Conservation (phyloP, 2,888 invertebrate species). For the Teinopalpus imperialis region DNA sequence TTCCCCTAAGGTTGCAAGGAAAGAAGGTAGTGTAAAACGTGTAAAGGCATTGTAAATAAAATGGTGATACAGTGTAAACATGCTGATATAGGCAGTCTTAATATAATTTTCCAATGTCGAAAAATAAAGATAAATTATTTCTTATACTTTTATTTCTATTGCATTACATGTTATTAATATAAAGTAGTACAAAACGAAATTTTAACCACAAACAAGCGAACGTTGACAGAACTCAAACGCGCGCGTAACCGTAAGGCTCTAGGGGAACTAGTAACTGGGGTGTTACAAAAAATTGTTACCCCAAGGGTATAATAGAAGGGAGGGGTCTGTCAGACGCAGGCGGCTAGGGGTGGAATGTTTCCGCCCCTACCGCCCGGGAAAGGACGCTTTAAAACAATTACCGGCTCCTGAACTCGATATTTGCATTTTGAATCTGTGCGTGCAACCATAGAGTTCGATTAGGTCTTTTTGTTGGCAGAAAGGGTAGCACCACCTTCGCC, state of each 20-base stretch:
- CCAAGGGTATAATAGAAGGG: slow-evolving; percentile 47
- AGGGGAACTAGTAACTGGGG: slow-evolving; percentile 41
- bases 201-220: slow-evolving; percentile 11
- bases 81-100: no score
- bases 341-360: slow-evolving; percentile 42
- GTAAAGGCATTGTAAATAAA: no score
- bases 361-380: slow-evolving; percentile 37
- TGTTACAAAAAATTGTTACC: slow-evolving; percentile 73
- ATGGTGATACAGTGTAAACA: no score
- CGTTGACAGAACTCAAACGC: slow-evolving; percentile 15
- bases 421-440: slow-evolving; percentile 45
- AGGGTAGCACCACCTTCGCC: slow-evolving; percentile 25
- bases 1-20: no score
- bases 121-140: no score
- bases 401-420: slow-evolving; percentile 44
- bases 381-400: slow-evolving; percentile 59
- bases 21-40: no score
- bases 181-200: slow-evolving; percentile 5
- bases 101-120: no score
- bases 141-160: no score
- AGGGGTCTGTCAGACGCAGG: slow-evolving; percentile 62
- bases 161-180: no score
- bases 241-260: slow-evolving; percentile 19
- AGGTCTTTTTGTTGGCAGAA: slow-evolving; percentile 27
- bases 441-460: slow-evolving; percentile 30